phyloP scores from a whole-genome alignment of 2,888 invertebrate species.

The Dyspetes luteomarginatus region DNA sequence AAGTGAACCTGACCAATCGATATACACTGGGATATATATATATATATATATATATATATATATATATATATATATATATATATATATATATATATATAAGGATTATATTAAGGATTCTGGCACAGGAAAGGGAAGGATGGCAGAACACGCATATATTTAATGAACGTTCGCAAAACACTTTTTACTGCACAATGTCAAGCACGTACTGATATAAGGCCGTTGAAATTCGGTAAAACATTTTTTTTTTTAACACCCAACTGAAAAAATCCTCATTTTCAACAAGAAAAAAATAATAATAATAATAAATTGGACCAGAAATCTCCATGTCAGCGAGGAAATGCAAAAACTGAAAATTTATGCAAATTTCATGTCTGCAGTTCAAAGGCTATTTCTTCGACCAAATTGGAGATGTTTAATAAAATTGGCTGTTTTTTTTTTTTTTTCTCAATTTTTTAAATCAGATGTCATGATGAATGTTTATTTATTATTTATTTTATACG shows the following conservation, averaged over 20 bases:
- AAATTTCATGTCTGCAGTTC: too few species aligned
- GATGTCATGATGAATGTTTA: too few species aligned
- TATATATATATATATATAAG: background rate
- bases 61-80: slow-evolving; percentile 3
- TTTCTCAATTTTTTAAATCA: too few species aligned
- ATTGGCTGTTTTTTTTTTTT: too few species aligned
- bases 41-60: background rate
- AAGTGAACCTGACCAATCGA: slow-evolving; percentile 48
- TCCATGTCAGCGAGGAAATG: too few species aligned
- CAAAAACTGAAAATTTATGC: too few species aligned
- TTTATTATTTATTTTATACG: too few species aligned
- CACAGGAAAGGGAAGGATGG: background rate
- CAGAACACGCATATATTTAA: slow-evolving; percentile 7
- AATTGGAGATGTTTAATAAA: too few species aligned
- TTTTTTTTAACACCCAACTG: background rate
- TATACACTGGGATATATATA: background rate
- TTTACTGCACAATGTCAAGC: background rate
- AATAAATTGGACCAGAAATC: too few species aligned
- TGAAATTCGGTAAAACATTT: background rate
- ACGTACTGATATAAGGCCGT: background rate
- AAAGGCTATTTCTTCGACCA: too few species aligned
- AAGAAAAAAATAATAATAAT: too few species aligned
- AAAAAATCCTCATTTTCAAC: too few species aligned
- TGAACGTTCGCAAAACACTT: background rate
- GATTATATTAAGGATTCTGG: slow-evolving; percentile 23